Percentiles rank a stretch among this genome's conserved stretches.
These are phyloP conservation scores for Oxyruncus cristatus DNA, from an alignment of 2,113 vertebrate genomes.

Conservation along the genomic window DNA sequence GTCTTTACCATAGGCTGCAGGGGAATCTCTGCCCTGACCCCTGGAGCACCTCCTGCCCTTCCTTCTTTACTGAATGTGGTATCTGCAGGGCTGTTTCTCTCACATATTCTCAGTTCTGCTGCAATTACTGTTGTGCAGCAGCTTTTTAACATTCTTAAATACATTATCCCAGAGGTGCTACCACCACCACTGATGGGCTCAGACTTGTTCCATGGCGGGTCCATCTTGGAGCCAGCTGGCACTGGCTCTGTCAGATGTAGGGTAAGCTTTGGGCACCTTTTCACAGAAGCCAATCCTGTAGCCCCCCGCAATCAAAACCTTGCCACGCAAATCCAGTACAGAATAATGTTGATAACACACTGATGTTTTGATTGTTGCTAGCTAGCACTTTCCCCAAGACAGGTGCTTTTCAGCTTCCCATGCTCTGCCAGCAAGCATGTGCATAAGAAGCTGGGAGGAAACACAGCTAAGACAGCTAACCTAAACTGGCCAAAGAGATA, in stretches of 20 bases:
- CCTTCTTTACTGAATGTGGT: background rate
- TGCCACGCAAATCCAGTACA: background rate
- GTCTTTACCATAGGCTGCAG: background rate
- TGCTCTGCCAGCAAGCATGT: background rate
- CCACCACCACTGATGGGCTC: fast-evolving
- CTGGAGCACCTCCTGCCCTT: background rate
- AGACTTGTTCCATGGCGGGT: fast-evolving
- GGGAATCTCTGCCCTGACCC: background rate
- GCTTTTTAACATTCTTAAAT: background rate
- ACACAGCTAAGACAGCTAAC: fast-evolving
- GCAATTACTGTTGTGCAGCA: background rate
- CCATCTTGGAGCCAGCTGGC: background rate
- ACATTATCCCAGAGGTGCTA: background rate
- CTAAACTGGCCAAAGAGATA: background rate
- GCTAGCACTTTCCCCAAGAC: background rate
- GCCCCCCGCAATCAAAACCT: background rate
- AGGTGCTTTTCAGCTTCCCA: background rate
- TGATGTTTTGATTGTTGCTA: background rate
- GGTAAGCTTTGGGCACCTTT: background rate
- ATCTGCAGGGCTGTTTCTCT: background rate
- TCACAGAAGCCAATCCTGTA: background rate
- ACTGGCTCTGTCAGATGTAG: fast-evolving
- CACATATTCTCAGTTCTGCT: background rate
- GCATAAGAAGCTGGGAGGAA: background rate
- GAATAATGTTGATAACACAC: background rate